A percentile compares a stretch with the other conserved stretches of the same genome.
phyloP scores from a whole-genome alignment of 2,113 vertebrate species.

The Amphiprion ocellaris region DNA sequence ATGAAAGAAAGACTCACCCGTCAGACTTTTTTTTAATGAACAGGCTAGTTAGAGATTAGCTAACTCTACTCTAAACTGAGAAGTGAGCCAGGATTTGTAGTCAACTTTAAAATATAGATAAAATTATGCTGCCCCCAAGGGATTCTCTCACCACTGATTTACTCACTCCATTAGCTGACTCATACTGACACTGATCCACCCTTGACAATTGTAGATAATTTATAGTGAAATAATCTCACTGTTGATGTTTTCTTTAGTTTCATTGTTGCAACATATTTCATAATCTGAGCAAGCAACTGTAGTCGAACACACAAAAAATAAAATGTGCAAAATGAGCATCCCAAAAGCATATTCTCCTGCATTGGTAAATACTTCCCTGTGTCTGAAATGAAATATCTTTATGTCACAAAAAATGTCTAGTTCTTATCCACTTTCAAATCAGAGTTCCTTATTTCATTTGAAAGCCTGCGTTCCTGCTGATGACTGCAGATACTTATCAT shows the following conservation, averaged over 20 bases:
- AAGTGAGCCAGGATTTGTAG: background rate
- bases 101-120: background rate
- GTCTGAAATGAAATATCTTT: constrained; percentile 3
- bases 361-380: constrained; percentile 1
- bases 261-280: background rate
- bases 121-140: background rate
- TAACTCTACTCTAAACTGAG: too few species aligned
- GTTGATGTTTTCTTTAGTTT: constrained; percentile 11
- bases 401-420: constrained; percentile 6
- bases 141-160: background rate
- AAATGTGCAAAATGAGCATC: too few species aligned
- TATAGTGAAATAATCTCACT: background rate
- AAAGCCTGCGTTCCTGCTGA: constrained; percentile 22
- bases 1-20: background rate
- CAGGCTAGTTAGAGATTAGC: too few species aligned
- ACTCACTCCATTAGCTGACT: background rate
- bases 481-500: constrained; percentile 26
- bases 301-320: background rate
- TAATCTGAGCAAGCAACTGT: background rate
- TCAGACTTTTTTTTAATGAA: too few species aligned
- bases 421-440: constrained; percentile 38
- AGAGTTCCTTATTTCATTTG: constrained; percentile 12
- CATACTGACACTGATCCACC: background rate
- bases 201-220: background rate
- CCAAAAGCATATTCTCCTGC: background rate